Evolutionary conservation across 2,888 invertebrate species (phyloP).

Genomic region (Fragum whitleyi): DNA sequence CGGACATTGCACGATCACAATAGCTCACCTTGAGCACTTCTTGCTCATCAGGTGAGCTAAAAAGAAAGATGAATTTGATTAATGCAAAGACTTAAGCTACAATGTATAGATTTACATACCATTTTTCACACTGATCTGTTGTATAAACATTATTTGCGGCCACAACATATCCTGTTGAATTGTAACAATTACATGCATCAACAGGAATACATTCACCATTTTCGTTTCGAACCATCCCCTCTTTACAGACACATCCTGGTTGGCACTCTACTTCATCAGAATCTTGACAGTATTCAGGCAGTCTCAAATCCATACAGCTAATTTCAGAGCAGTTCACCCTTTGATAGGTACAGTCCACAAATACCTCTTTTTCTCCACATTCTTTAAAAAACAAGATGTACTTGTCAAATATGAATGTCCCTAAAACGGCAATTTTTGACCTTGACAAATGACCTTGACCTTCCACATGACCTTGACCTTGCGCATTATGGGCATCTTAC

Average conservation of each 20-base stretch:
- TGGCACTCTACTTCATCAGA: neutral
- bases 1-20: too few species aligned
- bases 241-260: conserved; percentile 9
- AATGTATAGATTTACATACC: too few species aligned
- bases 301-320: neutral
- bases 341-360: neutral
- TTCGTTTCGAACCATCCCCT: neutral
- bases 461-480: too few species aligned
- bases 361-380: neutral
- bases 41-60: too few species aligned
- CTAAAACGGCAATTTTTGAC: too few species aligned
- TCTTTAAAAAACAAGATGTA: neutral
- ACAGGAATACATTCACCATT: neutral
- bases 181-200: conserved; percentile 2
- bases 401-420: too few species aligned
- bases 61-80: too few species aligned
- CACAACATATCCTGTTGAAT: neutral
- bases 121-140: neutral
- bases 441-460: too few species aligned
- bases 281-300: neutral
- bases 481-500: too few species aligned
- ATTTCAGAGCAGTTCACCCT: conserved; percentile 9
- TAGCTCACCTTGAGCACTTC: too few species aligned
- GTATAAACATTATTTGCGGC: neutral
- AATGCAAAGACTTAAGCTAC: too few species aligned